phyloP scores from a whole-genome alignment of 2,888 invertebrate species.

The Aleiodes testaceus region DNA sequence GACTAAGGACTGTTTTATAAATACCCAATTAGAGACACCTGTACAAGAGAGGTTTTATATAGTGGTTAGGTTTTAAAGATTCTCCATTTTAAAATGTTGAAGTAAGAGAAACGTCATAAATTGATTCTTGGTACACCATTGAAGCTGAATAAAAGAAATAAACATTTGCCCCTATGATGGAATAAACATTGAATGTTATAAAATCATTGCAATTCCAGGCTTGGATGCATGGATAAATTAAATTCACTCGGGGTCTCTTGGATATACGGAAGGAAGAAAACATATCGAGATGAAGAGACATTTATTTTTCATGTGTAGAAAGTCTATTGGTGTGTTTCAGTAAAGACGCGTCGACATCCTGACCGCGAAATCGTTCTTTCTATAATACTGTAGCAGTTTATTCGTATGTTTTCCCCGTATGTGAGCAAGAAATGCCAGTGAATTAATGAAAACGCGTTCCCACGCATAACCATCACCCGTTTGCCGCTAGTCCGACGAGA shows the following conservation, averaged over 20 bases:
- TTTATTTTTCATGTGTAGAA: slow-evolving; percentile 22
- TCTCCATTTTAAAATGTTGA: slow-evolving; percentile 34
- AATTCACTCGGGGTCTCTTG: not conserved
- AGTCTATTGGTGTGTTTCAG: slow-evolving; percentile 15
- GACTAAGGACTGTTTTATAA: slow-evolving; percentile 66
- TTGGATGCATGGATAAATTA: slow-evolving; percentile 10
- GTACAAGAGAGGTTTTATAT: slow-evolving; percentile 54
- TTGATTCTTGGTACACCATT: slow-evolving; percentile 4
- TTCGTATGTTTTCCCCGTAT: slow-evolving; percentile 36
- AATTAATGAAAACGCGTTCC: slow-evolving; percentile 70
- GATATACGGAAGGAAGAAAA: slow-evolving; percentile 46
- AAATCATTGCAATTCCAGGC: slow-evolving; percentile 34
- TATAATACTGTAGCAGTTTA: slow-evolving; percentile 36
- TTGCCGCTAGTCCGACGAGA: slow-evolving; percentile 49
- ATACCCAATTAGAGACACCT: slow-evolving; percentile 72
- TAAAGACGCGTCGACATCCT: slow-evolving; percentile 57
- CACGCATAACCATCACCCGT: slow-evolving; percentile 62
- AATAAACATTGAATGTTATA: slow-evolving; percentile 18
- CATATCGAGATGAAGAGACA: slow-evolving; percentile 31
- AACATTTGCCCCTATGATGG: slow-evolving; percentile 16
- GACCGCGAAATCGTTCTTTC: slow-evolving; percentile 62
- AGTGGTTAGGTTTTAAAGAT: slow-evolving; percentile 39
- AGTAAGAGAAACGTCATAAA: slow-evolving; percentile 37
- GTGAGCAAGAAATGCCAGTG: slow-evolving; percentile 63
- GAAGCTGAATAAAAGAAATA: slow-evolving; percentile 14